Base-by-base conservation (phyloP, 2,113 vertebrate species). In the Cyprinodon variegatus region DNA sequence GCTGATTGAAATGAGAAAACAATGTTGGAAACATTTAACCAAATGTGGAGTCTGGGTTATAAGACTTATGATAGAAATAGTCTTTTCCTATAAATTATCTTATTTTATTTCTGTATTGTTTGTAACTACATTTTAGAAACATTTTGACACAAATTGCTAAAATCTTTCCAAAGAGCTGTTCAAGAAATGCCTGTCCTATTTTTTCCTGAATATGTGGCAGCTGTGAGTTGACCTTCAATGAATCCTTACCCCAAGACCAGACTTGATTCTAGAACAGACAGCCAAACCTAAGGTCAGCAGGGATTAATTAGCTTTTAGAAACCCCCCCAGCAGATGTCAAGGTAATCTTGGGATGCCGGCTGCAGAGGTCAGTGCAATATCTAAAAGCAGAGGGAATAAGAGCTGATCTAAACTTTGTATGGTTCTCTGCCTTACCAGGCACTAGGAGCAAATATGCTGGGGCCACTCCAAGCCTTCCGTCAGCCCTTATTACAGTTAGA, bases 251-350 rank as follows among this genome's bases (percentile, higher is more conserved):
- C 87, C 7, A 65, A 87, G 70, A 90, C 79, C 50, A 1, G 81
- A 75, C 83, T 79, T 83, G 76, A 84, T 89, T 90, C 91, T 88
- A 83, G 81, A 90, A 82, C 86, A 88, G 82, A 78, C 84, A 65
- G 70, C 76, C 89, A 89, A 91, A 93, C 89, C 85, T 83, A 67
- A 86, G 93, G 93, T 93, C 92, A 93, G 85, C 46, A n/a, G 90
- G 92, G 93, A 94, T 95, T 94, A 94, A 94, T 95, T 94, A 95
- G 92, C 91, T 94, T 91, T 90, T 82, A 86, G 88, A 91, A 92
- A 89, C 78, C 90, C 83, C 69, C 89, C 87, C 88, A 85, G 82
- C 90, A 93, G 90, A 93, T 94, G 93, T 92, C 91, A 93, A 93
- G 90, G 94, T 93, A 93, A 94, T 94, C 92, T 93, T 82, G 86